These are phyloP conservation scores for Gila orcuttii DNA, from an alignment of 2,113 vertebrate species.

Conservation along the genomic window DNA sequence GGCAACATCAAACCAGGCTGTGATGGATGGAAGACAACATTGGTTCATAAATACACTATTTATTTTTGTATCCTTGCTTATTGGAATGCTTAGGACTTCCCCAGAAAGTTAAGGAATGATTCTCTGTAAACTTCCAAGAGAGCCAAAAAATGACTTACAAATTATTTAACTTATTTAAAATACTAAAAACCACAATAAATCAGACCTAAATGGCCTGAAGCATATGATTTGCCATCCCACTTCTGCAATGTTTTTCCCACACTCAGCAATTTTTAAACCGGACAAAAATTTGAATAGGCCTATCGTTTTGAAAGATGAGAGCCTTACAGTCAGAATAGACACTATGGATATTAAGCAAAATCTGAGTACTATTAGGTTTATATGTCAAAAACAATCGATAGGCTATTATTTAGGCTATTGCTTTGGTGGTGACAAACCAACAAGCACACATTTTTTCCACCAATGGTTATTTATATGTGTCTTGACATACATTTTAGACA, in stretches of 20 bases:
- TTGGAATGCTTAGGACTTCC: neutral
- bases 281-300: neutral
- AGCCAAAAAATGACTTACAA: too few relatives aligned
- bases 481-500: neutral
- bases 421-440: neutral
- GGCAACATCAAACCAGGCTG: neutral
- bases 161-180: neutral
- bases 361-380: neutral
- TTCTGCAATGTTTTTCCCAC: neutral
- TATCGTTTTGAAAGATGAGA: neutral
- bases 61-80: too few relatives aligned
- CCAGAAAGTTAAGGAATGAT: neutral
- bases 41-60: neutral
- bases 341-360: neutral
- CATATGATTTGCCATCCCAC: neutral
- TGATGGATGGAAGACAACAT: neutral
- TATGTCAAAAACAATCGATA: neutral
- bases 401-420: neutral
- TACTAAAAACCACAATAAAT: neutral
- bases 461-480: neutral
- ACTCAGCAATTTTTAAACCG: neutral
- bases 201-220: neutral
- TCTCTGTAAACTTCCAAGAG: too few relatives aligned
- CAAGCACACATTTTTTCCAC: neutral
- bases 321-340: neutral